Conservation (phyloP, 2,888 invertebrate species). For the Anodontia alba region DNA sequence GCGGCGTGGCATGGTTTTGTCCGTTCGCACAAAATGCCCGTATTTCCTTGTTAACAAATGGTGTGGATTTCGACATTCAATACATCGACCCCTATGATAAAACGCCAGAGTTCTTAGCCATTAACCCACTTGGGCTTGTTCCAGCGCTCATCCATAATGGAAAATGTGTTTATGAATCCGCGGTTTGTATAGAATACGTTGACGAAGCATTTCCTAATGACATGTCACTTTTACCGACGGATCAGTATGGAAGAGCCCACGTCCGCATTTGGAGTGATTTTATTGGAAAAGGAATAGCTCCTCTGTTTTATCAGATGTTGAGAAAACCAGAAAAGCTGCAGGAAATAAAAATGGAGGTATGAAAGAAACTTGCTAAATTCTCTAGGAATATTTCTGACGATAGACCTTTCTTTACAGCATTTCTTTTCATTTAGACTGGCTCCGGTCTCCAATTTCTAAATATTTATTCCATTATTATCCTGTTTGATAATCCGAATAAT, state of each 20-base stretch:
- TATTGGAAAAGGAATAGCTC: conserved; percentile 55
- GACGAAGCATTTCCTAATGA: conserved; percentile 67
- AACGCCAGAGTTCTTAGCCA: conserved; percentile 68
- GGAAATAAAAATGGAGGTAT: conserved; percentile 48
- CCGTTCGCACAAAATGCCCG: conserved; percentile 77
- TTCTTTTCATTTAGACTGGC: too few relatives aligned
- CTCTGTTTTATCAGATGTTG: conserved; percentile 52
- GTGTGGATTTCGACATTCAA: conserved; percentile 67
- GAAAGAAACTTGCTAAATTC: conserved; percentile 55
- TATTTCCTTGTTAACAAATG: conserved; percentile 72
- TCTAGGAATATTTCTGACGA: conserved; percentile 52
- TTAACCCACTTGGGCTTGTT: conserved; percentile 74
- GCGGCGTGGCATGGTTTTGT: conserved; percentile 79
- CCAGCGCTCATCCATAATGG: conserved; percentile 68
- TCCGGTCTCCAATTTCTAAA: too few relatives aligned
- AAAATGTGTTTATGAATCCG: conserved; percentile 69
- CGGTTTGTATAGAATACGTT: conserved; percentile 71
- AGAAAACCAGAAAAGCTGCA: conserved; percentile 57
- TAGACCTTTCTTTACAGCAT: conserved; percentile 69
- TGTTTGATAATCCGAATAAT: too few relatives aligned
- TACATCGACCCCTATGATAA: conserved; percentile 76
- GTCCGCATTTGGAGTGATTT: conserved; percentile 71
- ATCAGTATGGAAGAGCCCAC: conserved; percentile 67
- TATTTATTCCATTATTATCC: too few relatives aligned
- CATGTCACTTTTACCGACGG: conserved; percentile 63